phyloP scores from a whole-genome alignment of 2,888 invertebrate species.

The Helicoverpa assulta region DNA sequence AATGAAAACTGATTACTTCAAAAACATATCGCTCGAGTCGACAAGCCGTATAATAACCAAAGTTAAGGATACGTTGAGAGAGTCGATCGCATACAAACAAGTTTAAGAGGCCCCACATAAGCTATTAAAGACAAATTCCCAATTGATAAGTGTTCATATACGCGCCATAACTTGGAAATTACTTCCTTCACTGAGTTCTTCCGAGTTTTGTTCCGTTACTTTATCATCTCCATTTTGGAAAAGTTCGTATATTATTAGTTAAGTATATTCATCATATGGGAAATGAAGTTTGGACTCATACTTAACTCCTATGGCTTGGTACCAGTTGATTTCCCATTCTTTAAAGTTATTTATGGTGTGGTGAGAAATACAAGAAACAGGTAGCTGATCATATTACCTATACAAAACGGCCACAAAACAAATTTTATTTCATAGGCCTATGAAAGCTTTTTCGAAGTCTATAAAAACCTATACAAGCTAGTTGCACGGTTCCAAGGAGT shows the following conservation, averaged over 20 bases:
- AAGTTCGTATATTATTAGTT: constrained; percentile 25
- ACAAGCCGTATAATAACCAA: constrained; percentile 27
- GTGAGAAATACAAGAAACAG: no score
- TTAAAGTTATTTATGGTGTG: no score
- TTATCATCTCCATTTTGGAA: constrained; percentile 24
- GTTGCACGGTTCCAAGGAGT: no score
- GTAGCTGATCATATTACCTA: no score
- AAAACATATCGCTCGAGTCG: constrained; percentile 16
- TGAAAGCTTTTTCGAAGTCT: no score
- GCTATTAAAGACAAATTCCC: constrained; percentile 52
- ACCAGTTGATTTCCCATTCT: no score
- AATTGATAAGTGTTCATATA: constrained; percentile 54
- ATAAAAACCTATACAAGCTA: no score
- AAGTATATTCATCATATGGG: not conserved
- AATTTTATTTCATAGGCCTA: no score
- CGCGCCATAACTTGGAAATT: constrained; percentile 55
- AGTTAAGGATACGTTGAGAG: constrained; percentile 38
- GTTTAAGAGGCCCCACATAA: constrained; percentile 46
- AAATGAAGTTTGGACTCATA: no score
- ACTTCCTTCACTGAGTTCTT: constrained; percentile 40
- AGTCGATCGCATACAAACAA: constrained; percentile 55
- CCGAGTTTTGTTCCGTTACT: constrained; percentile 41
- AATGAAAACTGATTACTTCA: constrained; percentile 13
- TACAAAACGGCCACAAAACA: no score
- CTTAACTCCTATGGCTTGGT: no score